A percentile compares a stretch with the other conserved stretches of the same genome.
phyloP scores from a whole-genome alignment of 2,888 invertebrate species.

The Chymomyza procnemis region DNA sequence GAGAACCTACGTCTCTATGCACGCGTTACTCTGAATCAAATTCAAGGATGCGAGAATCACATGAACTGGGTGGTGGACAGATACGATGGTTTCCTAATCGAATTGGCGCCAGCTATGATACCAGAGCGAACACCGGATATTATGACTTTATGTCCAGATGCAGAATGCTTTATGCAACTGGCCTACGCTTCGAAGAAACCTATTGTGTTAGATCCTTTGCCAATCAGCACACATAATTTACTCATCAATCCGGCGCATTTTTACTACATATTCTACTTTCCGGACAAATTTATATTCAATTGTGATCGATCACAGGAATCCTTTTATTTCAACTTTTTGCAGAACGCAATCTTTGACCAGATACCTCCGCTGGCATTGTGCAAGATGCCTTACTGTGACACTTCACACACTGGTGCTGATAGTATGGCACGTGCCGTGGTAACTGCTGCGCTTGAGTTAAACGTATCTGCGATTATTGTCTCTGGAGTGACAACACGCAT shows the following conservation, averaged over 20 bases:
- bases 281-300: constrained; percentile 70
- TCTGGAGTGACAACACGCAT: constrained; percentile 67
- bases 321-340: constrained; percentile 55
- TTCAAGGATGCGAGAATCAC: constrained; percentile 49
- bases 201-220: constrained; percentile 57
- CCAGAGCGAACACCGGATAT: constrained; percentile 38
- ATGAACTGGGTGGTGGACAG: constrained; percentile 56
- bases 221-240: constrained; percentile 50
- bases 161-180: constrained; percentile 52
- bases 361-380: constrained; percentile 44
- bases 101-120: constrained; percentile 33
- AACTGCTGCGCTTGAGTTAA: constrained; percentile 62
- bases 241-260: constrained; percentile 57
- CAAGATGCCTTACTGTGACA: constrained; percentile 56
- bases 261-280: constrained; percentile 65
- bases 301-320: constrained; percentile 14
- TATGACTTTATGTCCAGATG: constrained; percentile 58
- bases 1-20: constrained; percentile 61
- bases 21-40: constrained; percentile 59
- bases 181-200: constrained; percentile 62
- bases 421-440: constrained; percentile 66
- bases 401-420: constrained; percentile 63
- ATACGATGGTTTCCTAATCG: constrained; percentile 72
- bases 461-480: constrained; percentile 68
- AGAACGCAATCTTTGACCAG: constrained; percentile 51